Evolutionary conservation across 2,888 invertebrate species (phyloP).

Genomic region (Acronicta leporina): DNA sequence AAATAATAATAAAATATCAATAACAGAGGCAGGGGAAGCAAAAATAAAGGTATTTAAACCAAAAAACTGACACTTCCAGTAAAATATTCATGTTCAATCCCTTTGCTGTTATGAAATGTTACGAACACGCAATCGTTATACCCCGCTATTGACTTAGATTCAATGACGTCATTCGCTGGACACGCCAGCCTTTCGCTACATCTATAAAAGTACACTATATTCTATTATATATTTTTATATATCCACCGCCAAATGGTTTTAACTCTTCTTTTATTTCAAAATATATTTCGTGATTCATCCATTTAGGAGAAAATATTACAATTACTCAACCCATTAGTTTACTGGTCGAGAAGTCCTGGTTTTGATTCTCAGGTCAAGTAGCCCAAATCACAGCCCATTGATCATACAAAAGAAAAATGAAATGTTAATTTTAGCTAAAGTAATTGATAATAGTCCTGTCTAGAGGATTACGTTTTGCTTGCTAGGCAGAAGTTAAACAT

Average conservation of each 20-base stretch:
- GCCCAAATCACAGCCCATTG: too few species aligned
- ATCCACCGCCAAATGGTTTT: neutral
- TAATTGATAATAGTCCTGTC: constrained; percentile 19
- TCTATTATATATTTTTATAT: constrained; percentile 7
- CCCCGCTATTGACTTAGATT: constrained; percentile 76
- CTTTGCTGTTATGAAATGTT: constrained; percentile 75
- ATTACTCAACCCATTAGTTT: too few species aligned
- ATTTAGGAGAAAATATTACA: too few species aligned
- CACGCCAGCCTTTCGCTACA: constrained; percentile 43
- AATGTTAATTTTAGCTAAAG: neutral
- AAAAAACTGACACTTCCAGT: constrained; percentile 49
- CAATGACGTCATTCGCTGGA: constrained; percentile 72
- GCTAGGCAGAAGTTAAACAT: constrained; percentile 7
- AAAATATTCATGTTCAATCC: constrained; percentile 29
- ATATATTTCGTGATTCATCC: too few species aligned
- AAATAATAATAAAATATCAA: too few species aligned
- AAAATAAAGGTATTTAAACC: too few species aligned
- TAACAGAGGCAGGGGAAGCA: too few species aligned
- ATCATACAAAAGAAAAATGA: neutral
- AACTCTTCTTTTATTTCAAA: too few species aligned
- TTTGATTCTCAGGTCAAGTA: too few species aligned
- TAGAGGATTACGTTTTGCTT: constrained; percentile 8
- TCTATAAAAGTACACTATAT: constrained; percentile 33
- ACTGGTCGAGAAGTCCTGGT: too few species aligned
- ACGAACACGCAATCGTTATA: constrained; percentile 73